Conservation (phyloP, 2,888 invertebrate species). For the Encarsia formosa region DNA sequence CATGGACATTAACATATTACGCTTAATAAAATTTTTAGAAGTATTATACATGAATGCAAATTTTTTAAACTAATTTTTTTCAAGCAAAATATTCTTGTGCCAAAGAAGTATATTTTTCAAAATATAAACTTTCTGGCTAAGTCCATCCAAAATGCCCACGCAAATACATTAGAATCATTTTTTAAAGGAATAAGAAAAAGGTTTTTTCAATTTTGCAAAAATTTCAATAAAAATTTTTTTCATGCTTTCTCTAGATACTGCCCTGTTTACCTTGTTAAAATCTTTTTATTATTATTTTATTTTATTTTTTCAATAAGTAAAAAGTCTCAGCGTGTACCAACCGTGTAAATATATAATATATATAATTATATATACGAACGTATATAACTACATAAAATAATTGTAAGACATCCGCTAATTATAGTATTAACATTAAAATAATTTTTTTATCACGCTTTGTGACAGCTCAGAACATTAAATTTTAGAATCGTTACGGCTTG, state of each 20-base stretch:
- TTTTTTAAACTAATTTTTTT: conserved; percentile 2
- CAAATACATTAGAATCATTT: conserved; percentile 6
- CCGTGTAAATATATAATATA: conserved; percentile 32
- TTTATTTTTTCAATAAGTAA: no score
- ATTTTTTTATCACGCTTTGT: conserved; percentile 8
- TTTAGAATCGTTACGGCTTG: conserved; percentile 28
- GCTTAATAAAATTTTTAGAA: background rate
- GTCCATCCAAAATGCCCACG: conserved; percentile 1
- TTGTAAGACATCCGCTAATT: conserved; percentile 29
- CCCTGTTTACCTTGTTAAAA: conserved; percentile 11
- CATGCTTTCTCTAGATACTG: background rate
- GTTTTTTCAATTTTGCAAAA: conserved; percentile 3
- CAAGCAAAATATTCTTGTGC: conserved; percentile 10
- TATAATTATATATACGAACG: no score
- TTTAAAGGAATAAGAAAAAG: background rate
- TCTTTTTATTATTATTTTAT: conserved; percentile 11
- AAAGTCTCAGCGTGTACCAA: conserved; percentile 31
- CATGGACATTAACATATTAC: background rate
- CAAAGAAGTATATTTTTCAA: conserved; percentile 10
- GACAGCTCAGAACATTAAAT: conserved; percentile 6
- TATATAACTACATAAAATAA: no score
- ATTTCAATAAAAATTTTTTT: conserved; percentile 3
- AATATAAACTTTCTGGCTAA: conserved; percentile 6
- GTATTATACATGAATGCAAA: background rate
- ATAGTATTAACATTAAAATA: conserved; percentile 21